A percentile compares a stretch with the other conserved stretches of the same genome.
Evolutionary conservation across 2,888 invertebrate species (phyloP).

Genomic region (Helleia helle): DNA sequence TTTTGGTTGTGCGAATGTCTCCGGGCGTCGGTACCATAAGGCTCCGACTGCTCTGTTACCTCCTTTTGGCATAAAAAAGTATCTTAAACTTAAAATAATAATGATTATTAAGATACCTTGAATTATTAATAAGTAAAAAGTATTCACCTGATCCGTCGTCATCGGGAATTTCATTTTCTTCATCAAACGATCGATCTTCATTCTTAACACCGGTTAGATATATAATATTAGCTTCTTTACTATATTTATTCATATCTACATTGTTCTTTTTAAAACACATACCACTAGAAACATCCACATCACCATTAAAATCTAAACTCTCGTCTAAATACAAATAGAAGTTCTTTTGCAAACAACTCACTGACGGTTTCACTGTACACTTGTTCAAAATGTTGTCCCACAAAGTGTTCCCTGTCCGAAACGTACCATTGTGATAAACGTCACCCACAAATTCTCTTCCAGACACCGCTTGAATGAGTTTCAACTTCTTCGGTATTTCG

Average conservation of each 20-base stretch:
- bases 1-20: no score
- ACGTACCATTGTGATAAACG: constrained; percentile 58
- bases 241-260: constrained; percentile 73
- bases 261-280: constrained; percentile 78
- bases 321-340: constrained; percentile 82
- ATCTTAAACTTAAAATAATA: no score
- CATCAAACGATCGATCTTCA: constrained; percentile 38
- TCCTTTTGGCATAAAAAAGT: no score
- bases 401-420: constrained; percentile 76
- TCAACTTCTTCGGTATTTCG: constrained; percentile 42
- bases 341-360: constrained; percentile 85
- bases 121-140: constrained; percentile 5
- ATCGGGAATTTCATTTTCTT: constrained; percentile 52
- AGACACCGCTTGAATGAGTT: constrained; percentile 44
- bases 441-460: constrained; percentile 49
- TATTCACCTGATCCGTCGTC: constrained; percentile 51
- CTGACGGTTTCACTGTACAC: constrained; percentile 77
- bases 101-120: no score
- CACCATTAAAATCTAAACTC: constrained; percentile 76
- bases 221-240: constrained; percentile 66
- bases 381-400: constrained; percentile 84
- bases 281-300: constrained; percentile 78
- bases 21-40: no score
- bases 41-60: no score
- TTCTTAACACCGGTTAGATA: constrained; percentile 47